Evolutionary conservation across 2,888 invertebrate species (phyloP).

Genomic region (Uloborus plumipes): DNA sequence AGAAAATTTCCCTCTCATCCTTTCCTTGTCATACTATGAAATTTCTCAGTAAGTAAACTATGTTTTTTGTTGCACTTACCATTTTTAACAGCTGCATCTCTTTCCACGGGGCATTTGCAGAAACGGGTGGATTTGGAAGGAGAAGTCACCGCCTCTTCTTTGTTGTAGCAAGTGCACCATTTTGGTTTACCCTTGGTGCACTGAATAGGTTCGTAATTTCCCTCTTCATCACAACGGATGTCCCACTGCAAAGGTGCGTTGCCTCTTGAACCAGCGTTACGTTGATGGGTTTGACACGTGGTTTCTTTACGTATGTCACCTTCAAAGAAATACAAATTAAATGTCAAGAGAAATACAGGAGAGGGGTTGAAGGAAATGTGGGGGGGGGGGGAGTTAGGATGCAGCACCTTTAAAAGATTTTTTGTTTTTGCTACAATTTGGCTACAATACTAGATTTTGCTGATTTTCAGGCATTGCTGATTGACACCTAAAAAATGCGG

Average conservation of each 20-base stretch:
- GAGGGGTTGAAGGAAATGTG: too few relatives aligned
- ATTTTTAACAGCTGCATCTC: slow-evolving; percentile 2
- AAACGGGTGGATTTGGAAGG: slow-evolving; percentile 30
- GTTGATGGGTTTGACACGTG: slow-evolving; percentile 36
- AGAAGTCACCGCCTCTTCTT: slow-evolving; percentile 16
- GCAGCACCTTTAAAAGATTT: too few relatives aligned
- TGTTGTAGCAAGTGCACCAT: slow-evolving; percentile 58
- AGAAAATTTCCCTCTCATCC: too few relatives aligned
- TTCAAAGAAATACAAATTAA: background rate
- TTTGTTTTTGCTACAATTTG: too few relatives aligned
- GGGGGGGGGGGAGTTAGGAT: too few relatives aligned
- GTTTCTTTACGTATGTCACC: slow-evolving; percentile 23
- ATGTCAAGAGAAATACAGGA: too few relatives aligned
- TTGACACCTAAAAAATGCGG: too few relatives aligned
- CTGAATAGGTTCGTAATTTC: slow-evolving; percentile 36
- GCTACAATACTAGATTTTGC: too few relatives aligned
- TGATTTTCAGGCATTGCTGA: too few relatives aligned
- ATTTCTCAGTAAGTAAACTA: too few relatives aligned
- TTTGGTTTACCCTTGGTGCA: slow-evolving; percentile 42
- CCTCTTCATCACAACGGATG: slow-evolving; percentile 45
- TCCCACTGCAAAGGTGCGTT: slow-evolving; percentile 40
- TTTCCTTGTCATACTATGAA: too few relatives aligned
- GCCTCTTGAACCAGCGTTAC: background rate
- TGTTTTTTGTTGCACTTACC: slow-evolving; percentile 15
- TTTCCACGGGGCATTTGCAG: slow-evolving; percentile 34